Base-by-base conservation (phyloP, 1,140 invertebrate species). In the Lepidostoma basale region DNA sequence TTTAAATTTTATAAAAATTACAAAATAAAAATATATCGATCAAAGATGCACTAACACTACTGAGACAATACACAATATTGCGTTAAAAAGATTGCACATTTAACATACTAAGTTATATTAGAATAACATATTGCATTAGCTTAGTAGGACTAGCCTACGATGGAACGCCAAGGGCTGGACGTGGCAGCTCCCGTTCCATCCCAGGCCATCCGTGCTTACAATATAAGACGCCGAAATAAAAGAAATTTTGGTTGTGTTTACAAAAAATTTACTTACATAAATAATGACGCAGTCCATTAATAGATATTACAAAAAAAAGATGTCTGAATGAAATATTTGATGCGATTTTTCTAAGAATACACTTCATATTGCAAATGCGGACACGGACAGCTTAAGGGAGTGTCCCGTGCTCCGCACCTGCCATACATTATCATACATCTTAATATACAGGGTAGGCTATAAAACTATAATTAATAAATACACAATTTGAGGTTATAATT, bases 231-330 rank as follows among this genome's bases (percentile, higher is more conserved):
- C 33, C 33, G 49, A 2, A 28, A 54, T 28, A 33, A 18, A 54
- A 54, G 12, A 54, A 16, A 3, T 12, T 3, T 3, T 9, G 8
- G 14, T 26, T 26, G 25, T 54, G 49, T 54, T 54, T 54, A 54
- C 49, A 54, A 54, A 54, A 60, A 42, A 60, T 60, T 42, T 60
- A 60, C 56, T 60, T 60, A 60, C 25, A 60, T 26, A 60, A 60
- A 60, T 40, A 44, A 60, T 16, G 25, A 56, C 42, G 56, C 56
- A 60, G 56, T 60, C 56, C 36, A 33, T 14, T 56, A 56, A 20
- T 18, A 30, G 52, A 56, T 56, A 22, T 56, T 56, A 56, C 26
- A 56, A 56, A 56, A 56, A 14, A 25, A n/a, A 28, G 36, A 30
- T 56, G 16, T 56, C 16, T 33, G 52, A 47, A 47, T 56, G 52